Evolutionary conservation across 2,797 vertebrate genomes (phyloP).

Genomic region (Synanceia verrucosa): DNA sequence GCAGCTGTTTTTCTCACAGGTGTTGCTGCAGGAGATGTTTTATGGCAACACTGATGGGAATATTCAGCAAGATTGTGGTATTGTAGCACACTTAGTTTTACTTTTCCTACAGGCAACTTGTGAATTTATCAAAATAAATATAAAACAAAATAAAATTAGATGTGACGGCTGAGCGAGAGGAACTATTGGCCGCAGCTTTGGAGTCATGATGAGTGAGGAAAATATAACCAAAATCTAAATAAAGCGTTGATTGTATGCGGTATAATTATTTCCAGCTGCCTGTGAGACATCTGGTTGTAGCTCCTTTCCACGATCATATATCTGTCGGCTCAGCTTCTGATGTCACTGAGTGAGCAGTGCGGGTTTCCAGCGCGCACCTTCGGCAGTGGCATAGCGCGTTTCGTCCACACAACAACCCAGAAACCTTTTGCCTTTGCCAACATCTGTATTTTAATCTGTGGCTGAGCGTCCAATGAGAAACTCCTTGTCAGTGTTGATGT

Average conservation of each 20-base stretch:
- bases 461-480: neutral
- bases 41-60: slow-evolving; percentile 7
- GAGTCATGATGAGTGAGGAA: neutral
- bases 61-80: neutral
- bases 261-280: neutral
- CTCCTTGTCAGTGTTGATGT: neutral
- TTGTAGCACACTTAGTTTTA: neutral
- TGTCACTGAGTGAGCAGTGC: slow-evolving; percentile 77
- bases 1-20: neutral
- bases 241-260: neutral
- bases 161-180: too few relatives aligned
- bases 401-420: slow-evolving; percentile 24
- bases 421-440: slow-evolving; percentile 27
- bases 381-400: slow-evolving; percentile 33
- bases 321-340: slow-evolving; percentile 72
- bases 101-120: neutral
- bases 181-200: neutral
- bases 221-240: neutral
- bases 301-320: slow-evolving; percentile 34
- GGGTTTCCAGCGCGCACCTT: slow-evolving; percentile 68
- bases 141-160: neutral
- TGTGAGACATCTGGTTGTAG: neutral
- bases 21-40: slow-evolving; percentile 48
- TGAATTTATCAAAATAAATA: neutral
- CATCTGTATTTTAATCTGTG: neutral